These are phyloP conservation scores for Cotesia congregata DNA, from an alignment of 2,888 invertebrate species.

Conservation along the genomic window DNA sequence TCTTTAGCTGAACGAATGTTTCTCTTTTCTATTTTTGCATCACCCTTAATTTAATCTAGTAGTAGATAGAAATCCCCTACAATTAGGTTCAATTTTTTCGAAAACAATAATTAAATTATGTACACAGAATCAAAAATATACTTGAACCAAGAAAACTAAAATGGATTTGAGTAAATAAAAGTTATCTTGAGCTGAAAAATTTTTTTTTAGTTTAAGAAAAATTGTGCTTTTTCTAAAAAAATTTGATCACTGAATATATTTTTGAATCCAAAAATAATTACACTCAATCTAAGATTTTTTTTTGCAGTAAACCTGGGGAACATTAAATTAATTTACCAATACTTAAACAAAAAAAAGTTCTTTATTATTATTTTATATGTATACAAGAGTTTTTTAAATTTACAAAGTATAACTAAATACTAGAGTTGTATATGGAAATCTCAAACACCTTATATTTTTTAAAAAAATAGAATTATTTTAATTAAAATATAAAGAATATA, in stretches of 20 bases:
- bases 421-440: neutral
- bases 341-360: too few species aligned
- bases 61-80: conserved; percentile 28
- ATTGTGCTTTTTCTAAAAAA: too few species aligned
- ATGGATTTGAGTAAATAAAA: too few species aligned
- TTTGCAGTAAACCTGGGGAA: neutral
- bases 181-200: too few species aligned
- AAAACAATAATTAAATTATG: neutral
- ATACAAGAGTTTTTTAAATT: neutral
- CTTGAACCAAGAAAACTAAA: too few species aligned
- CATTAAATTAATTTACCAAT: too few species aligned
- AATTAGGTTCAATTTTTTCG: neutral
- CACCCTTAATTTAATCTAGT: conserved; percentile 45
- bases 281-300: neutral
- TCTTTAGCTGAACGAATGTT: conserved; percentile 25
- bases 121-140: neutral
- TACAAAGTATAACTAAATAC: neutral
- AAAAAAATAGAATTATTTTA: too few species aligned
- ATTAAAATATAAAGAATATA: neutral
- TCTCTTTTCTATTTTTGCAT: conserved; percentile 39
- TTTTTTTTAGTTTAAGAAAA: too few species aligned
- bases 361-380: neutral
- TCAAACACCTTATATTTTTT: too few species aligned
- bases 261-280: too few species aligned
- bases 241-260: too few species aligned